phyloP scores from a whole-genome alignment of 2,797 vertebrate genomes.

The Cirrhinus molitorella region DNA sequence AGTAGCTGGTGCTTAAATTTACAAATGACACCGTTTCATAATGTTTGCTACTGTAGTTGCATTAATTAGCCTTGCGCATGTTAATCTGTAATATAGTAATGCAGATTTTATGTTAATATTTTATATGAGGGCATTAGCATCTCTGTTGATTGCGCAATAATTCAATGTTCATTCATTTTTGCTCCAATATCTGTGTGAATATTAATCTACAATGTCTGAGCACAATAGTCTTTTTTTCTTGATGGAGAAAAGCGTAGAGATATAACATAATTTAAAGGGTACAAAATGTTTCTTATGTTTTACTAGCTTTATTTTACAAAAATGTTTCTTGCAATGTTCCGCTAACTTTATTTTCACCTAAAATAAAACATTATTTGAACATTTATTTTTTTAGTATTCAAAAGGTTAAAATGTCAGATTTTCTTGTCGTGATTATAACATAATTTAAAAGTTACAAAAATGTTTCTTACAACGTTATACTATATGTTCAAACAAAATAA shows the following conservation, averaged over 20 bases:
- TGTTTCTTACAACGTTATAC: too few species aligned
- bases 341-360: too few species aligned
- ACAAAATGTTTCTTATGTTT: not conserved
- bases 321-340: too few species aligned
- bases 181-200: not conserved
- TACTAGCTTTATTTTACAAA: not conserved
- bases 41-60: not conserved
- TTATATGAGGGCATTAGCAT: not conserved
- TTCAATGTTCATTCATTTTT: not conserved
- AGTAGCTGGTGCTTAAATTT: not conserved
- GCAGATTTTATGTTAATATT: constrained; percentile 5
- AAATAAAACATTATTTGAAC: too few species aligned
- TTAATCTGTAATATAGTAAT: not conserved
- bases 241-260: too few species aligned
- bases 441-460: too few species aligned
- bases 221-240: not conserved
- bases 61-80: not conserved
- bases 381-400: too few species aligned
- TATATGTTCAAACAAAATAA: too few species aligned
- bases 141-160: not conserved
- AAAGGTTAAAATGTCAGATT: too few species aligned
- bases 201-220: too few species aligned
- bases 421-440: too few species aligned
- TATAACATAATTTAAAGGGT: not conserved
- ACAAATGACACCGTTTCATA: not conserved